phyloP scores from a whole-genome alignment of 2,797 vertebrate genomes.

The Dipus sagitta region DNA sequence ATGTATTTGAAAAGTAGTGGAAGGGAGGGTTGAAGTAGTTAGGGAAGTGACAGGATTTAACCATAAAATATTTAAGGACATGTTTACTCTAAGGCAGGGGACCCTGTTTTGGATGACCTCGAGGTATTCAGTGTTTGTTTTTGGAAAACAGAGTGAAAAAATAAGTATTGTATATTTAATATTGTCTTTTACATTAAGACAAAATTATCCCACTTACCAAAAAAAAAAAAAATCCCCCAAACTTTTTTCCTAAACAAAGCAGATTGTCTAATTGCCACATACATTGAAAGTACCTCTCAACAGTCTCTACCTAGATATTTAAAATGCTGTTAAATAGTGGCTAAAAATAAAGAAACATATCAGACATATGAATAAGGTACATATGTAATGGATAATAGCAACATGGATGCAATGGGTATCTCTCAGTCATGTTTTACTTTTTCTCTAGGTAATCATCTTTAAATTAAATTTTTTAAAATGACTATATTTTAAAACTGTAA shows the following conservation, averaged over 20 bases:
- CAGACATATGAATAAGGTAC: not conserved
- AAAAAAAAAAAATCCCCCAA: not conserved
- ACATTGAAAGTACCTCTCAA: not conserved
- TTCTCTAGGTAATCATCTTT: not conserved
- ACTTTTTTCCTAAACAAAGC: not conserved
- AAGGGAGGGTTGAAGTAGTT: not conserved
- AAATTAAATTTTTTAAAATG: constrained; percentile 12
- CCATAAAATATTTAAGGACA: not conserved
- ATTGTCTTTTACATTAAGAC: not conserved
- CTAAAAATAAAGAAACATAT: constrained; percentile 4
- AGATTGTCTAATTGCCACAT: not conserved
- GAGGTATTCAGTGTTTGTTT: constrained; percentile 37
- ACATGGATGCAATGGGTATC: not conserved
- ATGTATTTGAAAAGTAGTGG: not conserved
- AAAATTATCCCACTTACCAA: not conserved
- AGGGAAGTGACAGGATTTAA: not conserved
- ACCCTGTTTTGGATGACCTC: constrained; percentile 26
- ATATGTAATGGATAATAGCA: not conserved
- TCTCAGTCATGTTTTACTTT: not conserved
- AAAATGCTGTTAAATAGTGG: not conserved
- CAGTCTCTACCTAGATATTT: not conserved
- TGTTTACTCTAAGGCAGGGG: not conserved
- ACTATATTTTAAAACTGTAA: not conserved
- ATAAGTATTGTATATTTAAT: not conserved
- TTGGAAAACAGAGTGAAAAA: constrained; percentile 50